Conservation (phyloP, 2,113 vertebrate genomes). For the Thunnus thynnus region DNA sequence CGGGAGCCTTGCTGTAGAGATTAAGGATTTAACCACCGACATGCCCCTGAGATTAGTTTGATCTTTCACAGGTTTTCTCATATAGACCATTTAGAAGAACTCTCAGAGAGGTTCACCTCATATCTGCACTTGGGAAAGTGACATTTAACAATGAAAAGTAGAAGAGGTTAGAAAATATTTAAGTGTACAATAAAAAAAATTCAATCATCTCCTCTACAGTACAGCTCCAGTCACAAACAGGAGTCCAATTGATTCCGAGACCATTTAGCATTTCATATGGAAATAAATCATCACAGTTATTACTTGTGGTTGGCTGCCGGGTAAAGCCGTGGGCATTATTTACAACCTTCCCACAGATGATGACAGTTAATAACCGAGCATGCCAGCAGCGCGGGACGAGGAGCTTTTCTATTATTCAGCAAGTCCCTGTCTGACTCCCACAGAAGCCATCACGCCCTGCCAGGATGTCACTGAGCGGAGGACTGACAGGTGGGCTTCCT, state of each 20-base stretch:
- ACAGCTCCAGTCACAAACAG: slow-evolving; percentile 27
- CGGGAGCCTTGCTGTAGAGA: slow-evolving; percentile 39
- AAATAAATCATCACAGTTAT: slow-evolving; percentile 61
- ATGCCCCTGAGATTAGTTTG: slow-evolving; percentile 72
- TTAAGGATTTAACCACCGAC: slow-evolving; percentile 73
- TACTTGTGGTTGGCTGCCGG: slow-evolving; percentile 46
- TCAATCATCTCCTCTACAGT: slow-evolving; percentile 24
- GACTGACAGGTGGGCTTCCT: slow-evolving; percentile 55
- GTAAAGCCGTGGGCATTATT: slow-evolving; percentile 57
- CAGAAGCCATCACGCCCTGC: slow-evolving; percentile 23
- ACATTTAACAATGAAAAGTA: slow-evolving; percentile 8
- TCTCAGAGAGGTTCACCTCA: slow-evolving; percentile 15
- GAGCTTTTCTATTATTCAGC: slow-evolving; percentile 55
- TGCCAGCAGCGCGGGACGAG: slow-evolving; percentile 23
- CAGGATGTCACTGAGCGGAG: slow-evolving; percentile 16
- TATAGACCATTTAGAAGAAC: not conserved
- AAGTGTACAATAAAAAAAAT: slow-evolving; percentile 15
- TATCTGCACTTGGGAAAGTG: slow-evolving; percentile 3
- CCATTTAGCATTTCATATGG: slow-evolving; percentile 51
- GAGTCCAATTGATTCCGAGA: slow-evolving; percentile 29
- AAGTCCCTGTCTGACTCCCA: slow-evolving; percentile 35
- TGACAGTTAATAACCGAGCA: slow-evolving; percentile 59
- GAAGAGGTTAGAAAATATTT: slow-evolving; percentile 22
- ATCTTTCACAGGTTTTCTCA: slow-evolving; percentile 70
- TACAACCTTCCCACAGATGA: slow-evolving; percentile 47